These are phyloP conservation scores for Charadrius vociferus DNA, from an alignment of 2,113 vertebrate species.

Conservation along the genomic window DNA sequence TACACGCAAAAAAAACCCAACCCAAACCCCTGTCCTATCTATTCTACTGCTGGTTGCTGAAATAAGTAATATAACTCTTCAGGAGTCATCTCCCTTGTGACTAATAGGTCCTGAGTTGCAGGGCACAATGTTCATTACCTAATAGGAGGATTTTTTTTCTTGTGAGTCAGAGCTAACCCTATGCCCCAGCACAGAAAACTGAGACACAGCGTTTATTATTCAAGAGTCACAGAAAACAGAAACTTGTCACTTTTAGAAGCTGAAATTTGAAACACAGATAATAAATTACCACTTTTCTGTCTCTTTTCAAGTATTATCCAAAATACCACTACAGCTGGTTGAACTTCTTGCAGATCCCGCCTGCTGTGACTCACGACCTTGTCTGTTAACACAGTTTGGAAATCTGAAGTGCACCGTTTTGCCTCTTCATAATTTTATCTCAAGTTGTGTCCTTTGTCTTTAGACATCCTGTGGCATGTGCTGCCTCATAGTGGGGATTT, in stretches of 20 bases:
- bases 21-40: not conserved
- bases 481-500: not conserved
- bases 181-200: not conserved
- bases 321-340: not conserved
- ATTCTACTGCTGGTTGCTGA: not conserved
- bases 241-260: not conserved
- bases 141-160: not conserved
- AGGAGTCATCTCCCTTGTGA: not conserved
- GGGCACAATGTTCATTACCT: not conserved
- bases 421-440: not conserved
- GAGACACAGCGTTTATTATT: not conserved
- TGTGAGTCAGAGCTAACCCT: not conserved
- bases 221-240: not conserved
- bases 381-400: not conserved
- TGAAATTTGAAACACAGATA: not conserved
- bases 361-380: not conserved
- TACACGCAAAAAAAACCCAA: not conserved
- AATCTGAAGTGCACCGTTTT: not conserved
- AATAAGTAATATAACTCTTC: not conserved
- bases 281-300: not conserved
- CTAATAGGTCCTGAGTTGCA: not conserved
- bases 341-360: not conserved
- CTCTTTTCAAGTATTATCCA: not conserved
- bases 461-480: not conserved
- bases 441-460: not conserved